Evolutionary conservation across 1,140 invertebrate genomes (phyloP).

Genomic region (Eurytemora carolleeae): DNA sequence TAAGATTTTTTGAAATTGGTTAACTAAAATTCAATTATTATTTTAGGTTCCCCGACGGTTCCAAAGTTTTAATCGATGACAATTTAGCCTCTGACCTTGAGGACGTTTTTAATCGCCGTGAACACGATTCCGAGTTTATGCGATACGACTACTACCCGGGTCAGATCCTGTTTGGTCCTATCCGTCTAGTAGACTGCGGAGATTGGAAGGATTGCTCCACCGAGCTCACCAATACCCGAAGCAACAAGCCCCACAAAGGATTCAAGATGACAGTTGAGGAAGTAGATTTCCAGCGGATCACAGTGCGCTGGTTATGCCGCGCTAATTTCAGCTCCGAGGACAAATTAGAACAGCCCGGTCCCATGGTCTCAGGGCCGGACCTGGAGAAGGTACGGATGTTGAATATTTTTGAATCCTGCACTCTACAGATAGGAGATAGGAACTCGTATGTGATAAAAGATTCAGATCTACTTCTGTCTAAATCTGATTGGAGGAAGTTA

Average conservation of each 20-base stretch:
- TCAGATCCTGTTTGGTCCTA: slow-evolving; percentile 48
- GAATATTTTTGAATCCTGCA: slow-evolving; percentile 70
- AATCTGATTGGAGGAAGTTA: too few species aligned
- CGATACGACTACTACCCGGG: slow-evolving; percentile 50
- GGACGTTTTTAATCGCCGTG: slow-evolving; percentile 35
- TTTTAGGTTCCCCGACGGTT: slow-evolving; percentile 29
- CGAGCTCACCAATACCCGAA: slow-evolving; percentile 38
- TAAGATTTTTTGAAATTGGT: too few species aligned
- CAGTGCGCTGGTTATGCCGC: slow-evolving; percentile 58
- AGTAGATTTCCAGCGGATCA: slow-evolving; percentile 38
- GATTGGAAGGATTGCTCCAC: slow-evolving; percentile 55
- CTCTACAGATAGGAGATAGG: slow-evolving; percentile 63
- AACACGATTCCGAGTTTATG: slow-evolving; percentile 39
- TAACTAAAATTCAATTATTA: too few species aligned
- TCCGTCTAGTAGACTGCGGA: too few species aligned
- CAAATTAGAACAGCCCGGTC: background rate
- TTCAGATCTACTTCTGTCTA: too few species aligned
- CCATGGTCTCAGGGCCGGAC: too few species aligned
- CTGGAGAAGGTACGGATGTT: slow-evolving; percentile 42
- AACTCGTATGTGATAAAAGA: slow-evolving; percentile 43
- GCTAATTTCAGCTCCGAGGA: slow-evolving; percentile 27
- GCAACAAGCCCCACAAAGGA: slow-evolving; percentile 35
- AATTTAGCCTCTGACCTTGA: slow-evolving; percentile 41
- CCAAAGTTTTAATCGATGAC: slow-evolving; percentile 39
- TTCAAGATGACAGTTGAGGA: slow-evolving; percentile 38